Evolutionary conservation across 2,888 invertebrate genomes (phyloP).

Genomic region (Deilephila elpenor): DNA sequence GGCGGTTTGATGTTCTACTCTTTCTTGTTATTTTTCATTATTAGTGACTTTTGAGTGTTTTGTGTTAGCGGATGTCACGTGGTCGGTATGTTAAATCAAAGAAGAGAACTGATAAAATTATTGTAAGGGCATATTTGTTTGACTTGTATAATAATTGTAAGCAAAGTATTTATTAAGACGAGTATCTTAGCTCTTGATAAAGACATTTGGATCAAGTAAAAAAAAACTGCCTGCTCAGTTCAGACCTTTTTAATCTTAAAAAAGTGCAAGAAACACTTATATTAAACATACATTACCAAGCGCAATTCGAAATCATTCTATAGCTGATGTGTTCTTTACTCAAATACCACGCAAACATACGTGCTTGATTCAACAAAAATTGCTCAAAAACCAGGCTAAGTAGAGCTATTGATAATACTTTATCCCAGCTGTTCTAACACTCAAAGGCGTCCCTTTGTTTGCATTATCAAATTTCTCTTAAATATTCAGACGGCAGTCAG

Average conservation of each 20-base stretch:
- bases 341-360: background rate
- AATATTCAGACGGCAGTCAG: background rate
- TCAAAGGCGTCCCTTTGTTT: slow-evolving; percentile 16
- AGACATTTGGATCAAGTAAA: too few species aligned
- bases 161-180: too few species aligned
- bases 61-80: background rate
- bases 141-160: background rate
- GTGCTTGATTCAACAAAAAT: slow-evolving; percentile 1
- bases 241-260: too few species aligned
- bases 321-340: background rate
- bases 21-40: slow-evolving; percentile 7
- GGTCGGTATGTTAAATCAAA: background rate
- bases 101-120: background rate
- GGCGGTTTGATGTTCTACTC: slow-evolving; percentile 13
- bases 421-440: slow-evolving; percentile 16
- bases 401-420: background rate
- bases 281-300: background rate
- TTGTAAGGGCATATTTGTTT: background rate
- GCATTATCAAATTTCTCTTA: slow-evolving; percentile 13
- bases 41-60: background rate
- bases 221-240: too few species aligned
- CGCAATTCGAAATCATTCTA: background rate
- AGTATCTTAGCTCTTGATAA: too few species aligned
- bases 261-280: background rate
- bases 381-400: background rate